Evolutionary conservation across 2,888 invertebrate genomes (phyloP).

Genomic region (Ornithoptera alexandrae): DNA sequence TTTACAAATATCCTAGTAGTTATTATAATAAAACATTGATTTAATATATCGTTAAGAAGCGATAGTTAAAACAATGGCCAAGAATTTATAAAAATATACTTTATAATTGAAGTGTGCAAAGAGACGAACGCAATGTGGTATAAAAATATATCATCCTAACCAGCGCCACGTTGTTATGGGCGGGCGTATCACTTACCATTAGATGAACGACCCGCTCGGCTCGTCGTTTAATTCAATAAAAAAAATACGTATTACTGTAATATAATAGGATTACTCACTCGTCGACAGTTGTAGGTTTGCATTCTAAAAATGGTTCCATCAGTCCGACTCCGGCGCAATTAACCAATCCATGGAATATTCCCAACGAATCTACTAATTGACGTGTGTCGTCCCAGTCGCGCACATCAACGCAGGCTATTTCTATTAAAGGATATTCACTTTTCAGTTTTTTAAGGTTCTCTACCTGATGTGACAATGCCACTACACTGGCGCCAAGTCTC

Average conservation of each 20-base stretch:
- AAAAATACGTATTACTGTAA: neutral
- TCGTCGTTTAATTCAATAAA: no score
- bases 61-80: no score
- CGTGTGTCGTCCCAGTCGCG: slow-evolving; percentile 86
- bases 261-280: slow-evolving; percentile 67
- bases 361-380: slow-evolving; percentile 74
- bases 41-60: neutral
- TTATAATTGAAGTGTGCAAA: no score
- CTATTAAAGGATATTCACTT: slow-evolving; percentile 79
- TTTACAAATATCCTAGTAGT: neutral
- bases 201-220: no score
- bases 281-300: slow-evolving; percentile 85
- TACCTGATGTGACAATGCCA: slow-evolving; percentile 85
- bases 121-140: neutral
- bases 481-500: slow-evolving; percentile 84
- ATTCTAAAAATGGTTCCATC: slow-evolving; percentile 84
- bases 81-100: no score
- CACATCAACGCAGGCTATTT: slow-evolving; percentile 84
- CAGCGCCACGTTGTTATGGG: no score
- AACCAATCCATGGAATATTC: slow-evolving; percentile 88
- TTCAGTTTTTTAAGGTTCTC: slow-evolving; percentile 83
- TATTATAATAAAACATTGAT: neutral
- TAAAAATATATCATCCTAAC: no score
- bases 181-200: no score
- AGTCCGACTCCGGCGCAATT: slow-evolving; percentile 91